Base-by-base conservation (phyloP, 2,888 invertebrate species). In the Blomia tropicalis region DNA sequence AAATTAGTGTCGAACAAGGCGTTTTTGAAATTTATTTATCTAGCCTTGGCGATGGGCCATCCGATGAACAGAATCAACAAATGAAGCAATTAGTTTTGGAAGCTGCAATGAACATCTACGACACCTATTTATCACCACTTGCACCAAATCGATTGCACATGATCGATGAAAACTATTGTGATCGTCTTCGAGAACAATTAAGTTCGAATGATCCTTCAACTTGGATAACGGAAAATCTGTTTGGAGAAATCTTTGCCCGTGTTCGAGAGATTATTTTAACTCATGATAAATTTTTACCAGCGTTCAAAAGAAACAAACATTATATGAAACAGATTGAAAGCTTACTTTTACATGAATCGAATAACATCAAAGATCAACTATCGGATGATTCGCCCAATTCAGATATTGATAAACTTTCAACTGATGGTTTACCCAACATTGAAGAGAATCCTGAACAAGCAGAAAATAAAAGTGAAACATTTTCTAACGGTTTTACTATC, bases 111-210 rank as follows among this genome's bases (percentile, higher is more conserved):
- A 82, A 81, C 70, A 83, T 87, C 67, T 83, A 81, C 71, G 82
- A 84, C 65, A 84, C 85, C 71, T 87, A 85, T 73, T 75, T 87
- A 30, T 81, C 83, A 31, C 83, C 84, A 67, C 83, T 83, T 73
- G 80, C 73, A 62, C 27, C 58, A 19, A 47, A 61, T 53, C 65
- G 54, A 43, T 22, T 65, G 1, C 56, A 43, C 29, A 43, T 59
- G n/a, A 36, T 54, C 1, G 83, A 83, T 66, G 80, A 82, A 60
- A 71, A 73, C 7, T 71, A 83, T 4, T 76, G 82, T 2, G 80
- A 81, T 68, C 77, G 77, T 67, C 75, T 85, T 58, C 72, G 81
- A 36, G 75, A 77, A 30, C 78, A 79, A 69, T 80, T 85, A 63
- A 78, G 80, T 68, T 80, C 78, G 60, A 83, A 83, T 70, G 71